Evolutionary conservation across 2,797 vertebrate species (phyloP).

Genomic region (Chrosomus eos): DNA sequence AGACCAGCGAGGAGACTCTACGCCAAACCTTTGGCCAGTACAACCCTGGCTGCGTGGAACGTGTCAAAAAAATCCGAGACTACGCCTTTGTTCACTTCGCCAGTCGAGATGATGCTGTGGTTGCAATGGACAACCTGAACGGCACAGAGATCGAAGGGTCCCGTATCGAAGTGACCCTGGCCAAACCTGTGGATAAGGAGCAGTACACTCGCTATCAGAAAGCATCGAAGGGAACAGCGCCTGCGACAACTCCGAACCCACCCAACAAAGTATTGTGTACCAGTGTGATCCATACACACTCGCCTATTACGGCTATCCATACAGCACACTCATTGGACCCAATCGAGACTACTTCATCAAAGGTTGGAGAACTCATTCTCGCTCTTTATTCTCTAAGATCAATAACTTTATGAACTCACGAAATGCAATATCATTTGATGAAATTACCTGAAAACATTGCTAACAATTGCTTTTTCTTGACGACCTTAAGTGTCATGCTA

Average conservation of each 20-base stretch:
- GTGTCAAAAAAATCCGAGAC: slow-evolving; percentile 98
- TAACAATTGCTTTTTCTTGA: slow-evolving; percentile 18
- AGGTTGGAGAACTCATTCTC: slow-evolving; percentile 82
- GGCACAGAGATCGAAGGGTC: slow-evolving; percentile 95
- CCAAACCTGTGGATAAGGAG: slow-evolving; percentile 99
- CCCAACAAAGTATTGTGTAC: slow-evolving; percentile 91
- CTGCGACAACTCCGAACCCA: slow-evolving; percentile 71
- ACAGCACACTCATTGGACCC: slow-evolving; percentile 96
- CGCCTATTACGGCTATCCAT: slow-evolving; percentile 96
- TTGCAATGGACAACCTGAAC: slow-evolving; percentile 95
- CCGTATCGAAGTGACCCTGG: slow-evolving; percentile 95
- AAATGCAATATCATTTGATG: slow-evolving; percentile 2
- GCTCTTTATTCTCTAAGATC: slow-evolving; percentile 2
- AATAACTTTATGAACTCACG: neutral
- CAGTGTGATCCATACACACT: slow-evolving; percentile 96
- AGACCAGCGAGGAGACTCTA: slow-evolving; percentile 95
- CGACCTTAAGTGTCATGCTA: slow-evolving; percentile 19
- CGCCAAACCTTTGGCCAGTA: slow-evolving; percentile 93
- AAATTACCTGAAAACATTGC: slow-evolving; percentile 43
- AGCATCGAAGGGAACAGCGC: slow-evolving; percentile 87
- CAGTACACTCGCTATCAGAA: slow-evolving; percentile 98
- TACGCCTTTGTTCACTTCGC: slow-evolving; percentile 98
- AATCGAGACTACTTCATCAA: slow-evolving; percentile 99
- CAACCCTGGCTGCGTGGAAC: slow-evolving; percentile 94
- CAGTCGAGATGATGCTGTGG: slow-evolving; percentile 93